phyloP scores from a whole-genome alignment of 2,888 invertebrate species.

The Drosophila anomalipes region DNA sequence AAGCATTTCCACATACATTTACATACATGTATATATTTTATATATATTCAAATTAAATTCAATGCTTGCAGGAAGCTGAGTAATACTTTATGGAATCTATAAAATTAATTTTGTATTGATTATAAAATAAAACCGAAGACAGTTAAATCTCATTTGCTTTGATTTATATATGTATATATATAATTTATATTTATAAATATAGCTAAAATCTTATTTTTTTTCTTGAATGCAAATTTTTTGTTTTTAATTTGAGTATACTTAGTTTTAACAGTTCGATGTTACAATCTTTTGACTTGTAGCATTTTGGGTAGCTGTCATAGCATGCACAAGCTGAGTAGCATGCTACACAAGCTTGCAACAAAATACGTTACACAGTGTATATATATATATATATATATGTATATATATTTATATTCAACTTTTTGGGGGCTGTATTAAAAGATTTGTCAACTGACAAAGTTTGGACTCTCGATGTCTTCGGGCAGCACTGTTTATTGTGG shows the following conservation, averaged over 20 bases:
- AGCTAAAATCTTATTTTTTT: neutral
- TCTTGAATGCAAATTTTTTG: neutral
- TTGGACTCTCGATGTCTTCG: slow-evolving; percentile 37
- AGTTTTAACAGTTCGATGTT: neutral
- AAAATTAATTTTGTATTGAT: neutral
- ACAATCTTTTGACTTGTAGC: neutral
- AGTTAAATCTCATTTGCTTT: neutral
- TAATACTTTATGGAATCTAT: neutral
- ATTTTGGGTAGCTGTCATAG: neutral
- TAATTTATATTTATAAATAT: neutral
- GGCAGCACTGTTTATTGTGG: slow-evolving; percentile 38
- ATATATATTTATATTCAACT: neutral
- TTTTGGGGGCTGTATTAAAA: slow-evolving; percentile 64
- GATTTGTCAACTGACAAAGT: slow-evolving; percentile 79
- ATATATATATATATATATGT: neutral
- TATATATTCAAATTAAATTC: neutral
- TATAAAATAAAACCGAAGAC: neutral
- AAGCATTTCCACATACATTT: neutral
- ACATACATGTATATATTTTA: neutral
- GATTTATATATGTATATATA: neutral
- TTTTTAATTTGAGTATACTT: neutral
- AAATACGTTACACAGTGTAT: slow-evolving; percentile 10
- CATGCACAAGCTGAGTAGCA: slow-evolving; percentile 7
- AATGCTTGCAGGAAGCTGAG: neutral
- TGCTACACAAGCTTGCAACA: slow-evolving; percentile 32